phyloP scores from a whole-genome alignment of 2,888 invertebrate species.

The Perizoma affinitatum region DNA sequence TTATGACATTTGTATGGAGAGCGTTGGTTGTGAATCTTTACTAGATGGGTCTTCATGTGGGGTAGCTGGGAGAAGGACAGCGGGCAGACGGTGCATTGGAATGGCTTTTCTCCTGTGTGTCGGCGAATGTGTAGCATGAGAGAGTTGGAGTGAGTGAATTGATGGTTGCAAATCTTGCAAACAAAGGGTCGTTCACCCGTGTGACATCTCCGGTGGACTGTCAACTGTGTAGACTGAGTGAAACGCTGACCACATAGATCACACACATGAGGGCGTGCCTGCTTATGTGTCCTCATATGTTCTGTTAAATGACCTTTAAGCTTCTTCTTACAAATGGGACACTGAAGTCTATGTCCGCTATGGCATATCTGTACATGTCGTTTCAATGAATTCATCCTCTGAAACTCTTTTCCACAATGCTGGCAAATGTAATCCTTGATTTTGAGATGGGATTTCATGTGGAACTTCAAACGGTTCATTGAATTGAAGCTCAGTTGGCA shows the following conservation, averaged over 20 bases:
- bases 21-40: constrained; percentile 90
- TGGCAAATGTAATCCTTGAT: constrained; percentile 91
- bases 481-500: constrained; percentile 89
- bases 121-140: constrained; percentile 92
- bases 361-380: constrained; percentile 91
- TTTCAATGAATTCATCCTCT: constrained; percentile 88
- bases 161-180: constrained; percentile 91
- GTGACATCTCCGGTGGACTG: constrained; percentile 93
- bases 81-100: constrained; percentile 88
- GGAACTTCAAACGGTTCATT: constrained; percentile 85
- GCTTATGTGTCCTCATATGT: constrained; percentile 92
- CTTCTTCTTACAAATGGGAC: constrained; percentile 91
- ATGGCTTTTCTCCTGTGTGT: constrained; percentile 94
- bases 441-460: constrained; percentile 88
- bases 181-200: constrained; percentile 92
- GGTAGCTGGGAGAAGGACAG: constrained; percentile 92
- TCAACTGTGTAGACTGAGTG: constrained; percentile 92
- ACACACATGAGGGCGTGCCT: constrained; percentile 90
- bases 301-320: constrained; percentile 92
- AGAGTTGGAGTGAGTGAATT: constrained; percentile 93
- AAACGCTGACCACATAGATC: constrained; percentile 91
- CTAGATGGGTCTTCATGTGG: constrained; percentile 95
- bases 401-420: constrained; percentile 91
- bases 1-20: constrained; percentile 91
- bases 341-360: constrained; percentile 89